A percentile compares a stretch with the other conserved stretches of the same genome.
Conservation (phyloP, 2,797 vertebrate genomes). For the Gephyroberyx darwinii region DNA sequence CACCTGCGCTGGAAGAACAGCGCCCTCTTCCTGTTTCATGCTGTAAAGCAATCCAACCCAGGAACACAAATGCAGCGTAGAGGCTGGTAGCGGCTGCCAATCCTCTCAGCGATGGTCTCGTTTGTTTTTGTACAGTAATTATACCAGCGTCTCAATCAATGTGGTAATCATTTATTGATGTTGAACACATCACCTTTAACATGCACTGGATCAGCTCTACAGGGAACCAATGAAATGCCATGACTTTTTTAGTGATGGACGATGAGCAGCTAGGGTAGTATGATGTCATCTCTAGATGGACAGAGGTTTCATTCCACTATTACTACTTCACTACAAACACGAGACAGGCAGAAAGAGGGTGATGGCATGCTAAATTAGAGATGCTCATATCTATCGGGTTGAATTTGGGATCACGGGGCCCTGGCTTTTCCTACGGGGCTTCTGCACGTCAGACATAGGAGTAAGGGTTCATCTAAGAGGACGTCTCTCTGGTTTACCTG, state of each 20-base stretch:
- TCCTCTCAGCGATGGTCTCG: background rate
- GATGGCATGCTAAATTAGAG: background rate
- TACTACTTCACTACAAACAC: constrained; percentile 21
- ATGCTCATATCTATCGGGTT: constrained; percentile 22
- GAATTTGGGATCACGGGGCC: constrained; percentile 1
- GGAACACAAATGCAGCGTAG: no score
- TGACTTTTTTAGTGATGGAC: background rate
- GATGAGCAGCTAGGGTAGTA: background rate
- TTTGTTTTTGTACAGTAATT: background rate
- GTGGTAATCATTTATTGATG: no score
- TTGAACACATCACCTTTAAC: background rate
- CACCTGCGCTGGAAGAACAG: no score
- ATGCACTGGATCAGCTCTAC: constrained; percentile 35
- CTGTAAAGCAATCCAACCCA: no score
- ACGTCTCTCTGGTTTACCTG: constrained; percentile 82
- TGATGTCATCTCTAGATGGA: constrained; percentile 5
- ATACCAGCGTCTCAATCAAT: no score
- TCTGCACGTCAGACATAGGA: background rate
- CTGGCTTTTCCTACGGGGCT: constrained; percentile 23
- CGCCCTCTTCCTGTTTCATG: no score
- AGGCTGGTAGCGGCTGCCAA: no score
- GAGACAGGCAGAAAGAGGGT: background rate
- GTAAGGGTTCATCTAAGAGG: background rate
- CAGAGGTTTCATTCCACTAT: constrained; percentile 18
- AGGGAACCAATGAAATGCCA: constrained; percentile 33